Base-by-base conservation (phyloP, 2,113 vertebrate genomes). In the Microcebus lehilahytsara region DNA sequence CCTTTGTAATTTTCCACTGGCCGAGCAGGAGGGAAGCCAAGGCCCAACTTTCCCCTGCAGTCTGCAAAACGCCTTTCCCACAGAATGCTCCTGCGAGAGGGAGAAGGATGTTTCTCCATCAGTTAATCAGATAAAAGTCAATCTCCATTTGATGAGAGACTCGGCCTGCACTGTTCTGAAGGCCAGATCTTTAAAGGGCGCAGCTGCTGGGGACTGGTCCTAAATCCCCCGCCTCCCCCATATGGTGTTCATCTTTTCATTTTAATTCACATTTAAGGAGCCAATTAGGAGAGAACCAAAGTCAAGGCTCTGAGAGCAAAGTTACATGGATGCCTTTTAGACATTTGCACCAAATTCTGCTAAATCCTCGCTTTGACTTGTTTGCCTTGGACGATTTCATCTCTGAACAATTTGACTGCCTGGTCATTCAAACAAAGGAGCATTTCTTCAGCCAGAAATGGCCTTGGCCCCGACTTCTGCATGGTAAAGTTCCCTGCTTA, bases 1-100 rank as follows among this genome's bases (percentile, higher is more conserved):
- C 27, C 0, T 98, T 97, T 97, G 96, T 98, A 97, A 97, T 98
- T 98, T 98, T 98, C 97, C 97, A 98, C 97, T 98, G 98, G 96
- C 95, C 92, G 92, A 98, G 98, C 98, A 98, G 96, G 96, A 97
- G 98, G 94, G 97, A 96, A 89, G 96, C 96, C 97, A 98, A 97
- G 97, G 75, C 86, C 97, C 80, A 97, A 97, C 93, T 97, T 93
- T 95, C 51, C 93, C 69, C 97, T 96, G 97, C 97, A 97, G 97
- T 95, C 97, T 97, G 96, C 96, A 97, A 40, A 97, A 81, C 3
- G 88, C 85, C 81, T 40, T 93, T 91, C 96, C 89, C 91, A 66
- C 96, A 93, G 90, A 75, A 22, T 1, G 80, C 71, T 89, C 75
- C 93, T 71, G 75, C 9, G n/a, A 85, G 95, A 89, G 69, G 93